These are phyloP conservation scores for Sebastes melanostomus DNA, from an alignment of 2,797 vertebrate genomes.

Conservation along the genomic window DNA sequence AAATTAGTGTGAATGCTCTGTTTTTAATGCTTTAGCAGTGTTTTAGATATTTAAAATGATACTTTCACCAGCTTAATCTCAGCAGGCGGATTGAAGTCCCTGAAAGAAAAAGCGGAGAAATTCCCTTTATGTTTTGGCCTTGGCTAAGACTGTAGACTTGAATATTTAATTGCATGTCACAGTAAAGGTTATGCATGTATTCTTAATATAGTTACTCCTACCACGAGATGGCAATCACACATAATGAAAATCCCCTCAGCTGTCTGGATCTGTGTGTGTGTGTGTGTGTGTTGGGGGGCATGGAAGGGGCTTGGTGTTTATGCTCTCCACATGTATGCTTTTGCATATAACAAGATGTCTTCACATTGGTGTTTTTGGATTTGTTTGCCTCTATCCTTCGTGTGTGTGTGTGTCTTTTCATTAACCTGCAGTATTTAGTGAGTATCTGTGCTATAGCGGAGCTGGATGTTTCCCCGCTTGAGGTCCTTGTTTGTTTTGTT, in stretches of 20 bases:
- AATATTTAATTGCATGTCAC: background rate
- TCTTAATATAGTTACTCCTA: conserved; percentile 31
- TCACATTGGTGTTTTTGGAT: conserved; percentile 10
- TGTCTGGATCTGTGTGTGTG: background rate
- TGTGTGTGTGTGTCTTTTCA: background rate
- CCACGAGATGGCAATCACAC: conserved; percentile 78
- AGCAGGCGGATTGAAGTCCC: background rate
- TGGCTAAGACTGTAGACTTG: background rate
- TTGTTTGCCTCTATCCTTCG: background rate
- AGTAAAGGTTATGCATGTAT: conserved; percentile 9
- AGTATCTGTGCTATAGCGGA: conserved; percentile 26
- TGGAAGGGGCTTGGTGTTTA: background rate
- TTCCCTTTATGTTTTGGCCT: background rate
- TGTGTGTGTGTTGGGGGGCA: background rate
- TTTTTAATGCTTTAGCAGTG: background rate
- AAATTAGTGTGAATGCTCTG: background rate
- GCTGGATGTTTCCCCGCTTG: conserved; percentile 51
- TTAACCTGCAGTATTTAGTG: conserved; percentile 21
- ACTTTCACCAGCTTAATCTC: background rate
- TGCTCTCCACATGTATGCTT: conserved; percentile 30
- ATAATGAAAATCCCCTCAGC: conserved; percentile 48
- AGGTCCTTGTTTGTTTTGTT: conserved; percentile 69
- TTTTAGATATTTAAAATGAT: background rate
- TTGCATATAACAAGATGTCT: conserved; percentile 21
- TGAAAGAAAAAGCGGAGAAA: background rate